These are phyloP conservation scores for Salvelinus alpinus DNA, from an alignment of 2,113 vertebrate species.

Conservation along the genomic window DNA sequence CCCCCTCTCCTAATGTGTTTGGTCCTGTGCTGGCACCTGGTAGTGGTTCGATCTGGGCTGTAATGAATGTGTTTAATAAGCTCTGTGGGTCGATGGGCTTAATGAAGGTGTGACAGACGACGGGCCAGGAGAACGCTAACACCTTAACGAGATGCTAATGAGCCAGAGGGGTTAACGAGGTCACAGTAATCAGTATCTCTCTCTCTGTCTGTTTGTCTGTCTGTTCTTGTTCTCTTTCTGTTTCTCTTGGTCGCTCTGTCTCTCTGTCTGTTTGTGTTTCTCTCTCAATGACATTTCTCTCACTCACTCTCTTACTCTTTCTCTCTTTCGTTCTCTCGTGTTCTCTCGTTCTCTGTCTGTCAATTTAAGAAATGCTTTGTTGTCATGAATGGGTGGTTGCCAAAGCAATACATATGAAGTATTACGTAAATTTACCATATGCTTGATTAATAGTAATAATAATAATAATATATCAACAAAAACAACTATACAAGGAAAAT, in stretches of 20 bases:
- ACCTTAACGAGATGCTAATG: constrained; percentile 64
- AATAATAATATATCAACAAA: too few relatives aligned
- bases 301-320: constrained; percentile 1
- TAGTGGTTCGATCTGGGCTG: constrained; percentile 62
- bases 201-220: constrained; percentile 9
- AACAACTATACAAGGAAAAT: too few relatives aligned
- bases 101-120: constrained; percentile 75
- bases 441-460: too few relatives aligned
- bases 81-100: constrained; percentile 70
- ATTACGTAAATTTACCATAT: too few relatives aligned
- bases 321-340: constrained; percentile 3
- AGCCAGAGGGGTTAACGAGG: constrained; percentile 63
- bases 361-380: too few relatives aligned
- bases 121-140: constrained; percentile 48
- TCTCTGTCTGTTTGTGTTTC: neutral
- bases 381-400: too few relatives aligned
- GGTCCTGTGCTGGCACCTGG: constrained; percentile 42
- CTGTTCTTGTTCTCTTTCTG: neutral
- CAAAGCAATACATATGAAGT: too few relatives aligned
- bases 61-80: constrained; percentile 81
- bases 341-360: neutral
- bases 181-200: constrained; percentile 38
- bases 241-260: neutral
- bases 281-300: neutral
- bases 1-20: constrained; percentile 43